phyloP scores from a whole-genome alignment of 2,113 vertebrate genomes.

The Lepus timidus region DNA sequence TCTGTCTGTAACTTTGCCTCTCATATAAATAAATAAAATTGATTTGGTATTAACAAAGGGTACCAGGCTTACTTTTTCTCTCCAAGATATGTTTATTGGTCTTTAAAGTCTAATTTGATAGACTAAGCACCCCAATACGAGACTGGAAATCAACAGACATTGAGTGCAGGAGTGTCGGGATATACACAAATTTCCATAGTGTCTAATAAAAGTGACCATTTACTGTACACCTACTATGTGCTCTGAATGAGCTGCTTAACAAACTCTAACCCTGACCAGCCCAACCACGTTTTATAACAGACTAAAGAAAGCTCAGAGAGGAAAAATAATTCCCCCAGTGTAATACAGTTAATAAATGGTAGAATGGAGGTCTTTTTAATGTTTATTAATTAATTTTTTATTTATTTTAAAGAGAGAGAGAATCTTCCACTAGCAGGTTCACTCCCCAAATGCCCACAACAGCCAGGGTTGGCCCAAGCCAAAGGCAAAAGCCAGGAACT shows the following conservation, averaged over 20 bases:
- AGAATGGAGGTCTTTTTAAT: not conserved
- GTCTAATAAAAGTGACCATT: not conserved
- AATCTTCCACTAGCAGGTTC: too few relatives aligned
- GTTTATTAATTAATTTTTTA: too few relatives aligned
- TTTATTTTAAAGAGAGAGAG: too few relatives aligned
- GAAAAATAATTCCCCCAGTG: not conserved
- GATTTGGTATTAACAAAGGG: not conserved
- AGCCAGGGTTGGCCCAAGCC: too few relatives aligned
- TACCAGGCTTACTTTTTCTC: not conserved
- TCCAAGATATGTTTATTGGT: not conserved
- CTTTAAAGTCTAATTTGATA: not conserved
- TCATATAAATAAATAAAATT: not conserved
- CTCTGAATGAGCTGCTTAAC: not conserved
- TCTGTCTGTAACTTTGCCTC: too few relatives aligned
- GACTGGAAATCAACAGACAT: not conserved
- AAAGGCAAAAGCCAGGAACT: too few relatives aligned
- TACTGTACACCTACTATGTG: not conserved
- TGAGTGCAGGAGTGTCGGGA: not conserved
- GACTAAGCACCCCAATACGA: not conserved
- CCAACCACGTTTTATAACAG: not conserved
- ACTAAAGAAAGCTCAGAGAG: not conserved
- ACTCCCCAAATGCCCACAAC: too few relatives aligned
- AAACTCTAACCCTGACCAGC: not conserved
- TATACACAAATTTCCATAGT: not conserved
- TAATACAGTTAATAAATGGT: not conserved